Evolutionary conservation across 2,888 invertebrate genomes (phyloP), one percentile per base, ranked within the genome.

Genomic region (Eurytoma adleriae): DNA sequence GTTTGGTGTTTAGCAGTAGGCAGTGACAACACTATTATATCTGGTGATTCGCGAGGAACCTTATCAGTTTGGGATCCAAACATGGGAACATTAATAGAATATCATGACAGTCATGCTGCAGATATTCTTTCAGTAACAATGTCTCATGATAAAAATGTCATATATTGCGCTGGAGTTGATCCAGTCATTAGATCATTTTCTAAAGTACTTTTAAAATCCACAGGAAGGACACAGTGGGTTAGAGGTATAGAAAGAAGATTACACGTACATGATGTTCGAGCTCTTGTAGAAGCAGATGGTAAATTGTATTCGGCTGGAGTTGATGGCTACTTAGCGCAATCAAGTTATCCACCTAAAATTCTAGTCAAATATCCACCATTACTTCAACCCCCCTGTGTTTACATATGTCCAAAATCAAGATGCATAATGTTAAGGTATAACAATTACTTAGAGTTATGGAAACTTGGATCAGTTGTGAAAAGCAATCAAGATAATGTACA

Each of bases 31-130:
- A 95, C 95, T 10, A 94, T 98, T 61, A 94, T 97, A 16, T 95
- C 96, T 81, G 98, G 98, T 0, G 98, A 98, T 89, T 96, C 96
- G 0, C 92, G 95, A 50, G 98, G 98, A 0, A 93, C 94, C 86
- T 92, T 97, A 1, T 95, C 95, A 20, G 95, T 98, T 87, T 98
- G 98, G 98, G 97, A 98, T 92, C 95, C 96, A 14, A 93, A 92
- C 79, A 91, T 94, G 74, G 98, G 97, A 13, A 94, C 96, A 12
- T 93, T 96, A 87, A 93, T 96, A 79, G 96, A 96, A 90, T 94
- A 94, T 82, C 94, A 95, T 84, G 94, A 95, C 84, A 95, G 95
- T 67, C 96, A 98, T 87, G 95, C 95, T 85, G 95, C 96, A 0
- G 97, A 97, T 90, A 94, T 98, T 61, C 91, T 97, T 52, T 91